phyloP scores from a whole-genome alignment of 2,888 invertebrate genomes.

The Hermaeophaga mercurialis region DNA sequence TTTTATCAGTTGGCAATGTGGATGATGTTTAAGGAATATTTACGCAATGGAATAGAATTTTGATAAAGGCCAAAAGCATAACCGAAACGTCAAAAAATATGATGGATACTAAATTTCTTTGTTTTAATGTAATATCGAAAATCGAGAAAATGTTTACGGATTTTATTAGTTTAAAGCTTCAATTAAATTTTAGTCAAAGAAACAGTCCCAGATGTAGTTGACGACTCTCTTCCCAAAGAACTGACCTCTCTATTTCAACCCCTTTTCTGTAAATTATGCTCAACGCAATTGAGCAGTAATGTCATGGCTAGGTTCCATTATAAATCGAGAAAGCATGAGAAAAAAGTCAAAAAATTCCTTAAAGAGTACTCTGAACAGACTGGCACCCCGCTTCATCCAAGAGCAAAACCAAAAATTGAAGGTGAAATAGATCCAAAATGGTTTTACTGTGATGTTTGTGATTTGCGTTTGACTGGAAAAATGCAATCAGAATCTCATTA shows the following conservation, averaged over 20 bases:
- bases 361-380: slow-evolving; percentile 54
- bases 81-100: no score
- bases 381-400: slow-evolving; percentile 56
- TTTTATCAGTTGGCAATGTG: no score
- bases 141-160: no score
- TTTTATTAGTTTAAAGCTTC: no score
- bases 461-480: slow-evolving; percentile 63
- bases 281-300: slow-evolving; percentile 57
- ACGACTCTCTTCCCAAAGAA: slow-evolving; percentile 56
- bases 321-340: slow-evolving; percentile 62
- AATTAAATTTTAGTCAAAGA: slow-evolving; percentile 46
- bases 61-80: no score
- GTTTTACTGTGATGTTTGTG: slow-evolving; percentile 63
- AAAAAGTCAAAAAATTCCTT: slow-evolving; percentile 60
- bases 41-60: no score
- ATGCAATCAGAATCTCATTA: slow-evolving; percentile 68
- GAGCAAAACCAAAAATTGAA: slow-evolving; percentile 41
- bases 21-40: no score
- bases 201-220: slow-evolving; percentile 47
- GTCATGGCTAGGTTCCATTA: slow-evolving; percentile 61
- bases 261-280: slow-evolving; percentile 60
- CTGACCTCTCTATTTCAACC: slow-evolving; percentile 59
- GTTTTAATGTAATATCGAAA: no score
- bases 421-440: slow-evolving; percentile 50
- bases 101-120: no score